phyloP scores from a whole-genome alignment of 2,888 invertebrate genomes.

The Hypsopygia costalis region DNA sequence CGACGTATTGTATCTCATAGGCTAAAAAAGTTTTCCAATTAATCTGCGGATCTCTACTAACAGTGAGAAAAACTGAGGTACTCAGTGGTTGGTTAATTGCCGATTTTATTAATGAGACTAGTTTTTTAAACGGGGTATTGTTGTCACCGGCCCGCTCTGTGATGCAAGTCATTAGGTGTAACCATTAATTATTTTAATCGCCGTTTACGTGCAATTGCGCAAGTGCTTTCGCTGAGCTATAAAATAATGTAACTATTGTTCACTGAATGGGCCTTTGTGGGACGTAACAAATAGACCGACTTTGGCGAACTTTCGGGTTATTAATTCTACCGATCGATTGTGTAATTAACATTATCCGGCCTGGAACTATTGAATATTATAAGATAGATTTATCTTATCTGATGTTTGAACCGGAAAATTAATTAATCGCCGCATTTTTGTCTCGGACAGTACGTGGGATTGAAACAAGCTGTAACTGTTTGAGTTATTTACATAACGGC shows the following conservation, averaged over 20 bases:
- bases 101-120: constrained; percentile 29
- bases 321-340: constrained; percentile 43
- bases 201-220: constrained; percentile 59
- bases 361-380: constrained; percentile 24
- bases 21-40: background rate
- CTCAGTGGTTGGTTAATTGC: constrained; percentile 20
- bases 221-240: constrained; percentile 64
- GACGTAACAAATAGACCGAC: constrained; percentile 40
- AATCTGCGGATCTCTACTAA: constrained; percentile 1
- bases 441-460: background rate
- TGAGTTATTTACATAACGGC: background rate
- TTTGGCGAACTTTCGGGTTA: constrained; percentile 41
- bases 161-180: constrained; percentile 63
- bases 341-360: constrained; percentile 24
- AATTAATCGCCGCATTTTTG: constrained; percentile 7
- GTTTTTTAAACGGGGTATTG: constrained; percentile 32
- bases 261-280: constrained; percentile 62
- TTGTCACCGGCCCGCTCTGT: constrained; percentile 33
- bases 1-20: too few relatives aligned
- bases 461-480: background rate
- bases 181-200: constrained; percentile 73
- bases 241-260: constrained; percentile 73
- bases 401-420: constrained; percentile 5
- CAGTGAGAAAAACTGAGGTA: constrained; percentile 1
- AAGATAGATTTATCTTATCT: constrained; percentile 26